Evolutionary conservation across 2,888 invertebrate genomes (phyloP), one percentile per base, ranked within the genome.

Genomic region (Rhingia campestris): DNA sequence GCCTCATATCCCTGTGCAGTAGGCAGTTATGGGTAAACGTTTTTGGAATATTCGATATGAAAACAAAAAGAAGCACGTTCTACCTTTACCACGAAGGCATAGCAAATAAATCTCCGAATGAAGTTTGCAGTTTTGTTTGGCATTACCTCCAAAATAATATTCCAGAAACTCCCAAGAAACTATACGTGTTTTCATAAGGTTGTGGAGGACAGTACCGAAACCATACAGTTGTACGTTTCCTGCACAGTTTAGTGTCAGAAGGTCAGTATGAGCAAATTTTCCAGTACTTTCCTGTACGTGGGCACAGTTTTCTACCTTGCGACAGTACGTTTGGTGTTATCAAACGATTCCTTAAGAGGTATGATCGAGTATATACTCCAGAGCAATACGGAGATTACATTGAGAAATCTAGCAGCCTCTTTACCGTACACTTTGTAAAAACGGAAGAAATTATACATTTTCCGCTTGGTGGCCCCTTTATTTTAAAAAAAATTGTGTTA

Each of bases 1-100:
- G 35, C 56, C 67, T 69, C 67, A 69, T 45, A 69, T 69, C 22
- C 67, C 67, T 30, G 22, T 69, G 4, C 67, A 69, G 47, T 14
- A 37, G 54, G 12, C 49, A 58, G 39, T 51, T 39, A 49, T 49
- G 47, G 22, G 58, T 56, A 32, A 58, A 49, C 49, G 49, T 58
- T 39, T 70, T 70, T 41, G 32, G 14, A 6, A 54, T 54, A 6
- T 35, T 35, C 35, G 35, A 35, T 33, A 56, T 69, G 5, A 58
- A 56, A n/a, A 30, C 35, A 54, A 54, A 54, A 35, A 35, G 7
- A 37, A 54, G 14, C 49, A 30, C 49, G 22, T 35, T 35, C 35
- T 54, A 56, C 37, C 30, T 69, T 58, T 56, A 45, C 66, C 43
- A 66, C 6, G 41, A 67, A 53, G 37, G 22, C 14, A 37, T 56